These are phyloP conservation scores for Drosophila fungiperda DNA, from an alignment of 2,888 invertebrate species.

Conservation along the genomic window DNA sequence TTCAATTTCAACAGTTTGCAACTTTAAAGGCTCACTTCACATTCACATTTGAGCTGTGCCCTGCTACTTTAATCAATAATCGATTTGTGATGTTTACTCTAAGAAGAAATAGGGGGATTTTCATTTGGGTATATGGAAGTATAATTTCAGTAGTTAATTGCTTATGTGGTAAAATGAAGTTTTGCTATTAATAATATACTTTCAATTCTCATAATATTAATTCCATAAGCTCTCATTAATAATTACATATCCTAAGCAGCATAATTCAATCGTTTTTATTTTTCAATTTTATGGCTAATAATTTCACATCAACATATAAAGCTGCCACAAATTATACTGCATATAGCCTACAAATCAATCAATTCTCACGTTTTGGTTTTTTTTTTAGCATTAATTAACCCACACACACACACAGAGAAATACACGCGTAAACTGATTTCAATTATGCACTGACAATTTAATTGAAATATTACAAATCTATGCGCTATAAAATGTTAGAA, in stretches of 20 bases:
- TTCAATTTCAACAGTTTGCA: constrained; percentile 58
- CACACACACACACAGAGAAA: constrained; percentile 12
- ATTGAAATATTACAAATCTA: constrained; percentile 76
- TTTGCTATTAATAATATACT: background rate
- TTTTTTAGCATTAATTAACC: constrained; percentile 53
- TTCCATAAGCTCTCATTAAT: background rate
- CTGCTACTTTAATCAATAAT: constrained; percentile 64
- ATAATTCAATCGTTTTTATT: background rate
- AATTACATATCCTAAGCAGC: background rate
- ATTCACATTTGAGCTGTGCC: background rate
- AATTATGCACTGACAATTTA: constrained; percentile 73
- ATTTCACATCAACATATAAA: background rate
- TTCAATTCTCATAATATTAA: background rate
- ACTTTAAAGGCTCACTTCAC: constrained; percentile 47
- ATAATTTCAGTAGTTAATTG: background rate
- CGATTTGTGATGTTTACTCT: constrained; percentile 73
- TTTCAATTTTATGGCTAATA: background rate
- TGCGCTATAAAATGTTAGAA: constrained; percentile 79
- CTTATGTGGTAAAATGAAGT: constrained; percentile 7
- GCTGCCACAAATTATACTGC: constrained; percentile 9
- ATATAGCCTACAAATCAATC: constrained; percentile 40
- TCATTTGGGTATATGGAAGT: constrained; percentile 1
- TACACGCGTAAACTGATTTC: constrained; percentile 29
- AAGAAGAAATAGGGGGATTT: background rate
- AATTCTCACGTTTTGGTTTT: constrained; percentile 24